Base-by-base conservation (phyloP, 2,888 invertebrate species). In the Thysanoteuthis rhombus region DNA sequence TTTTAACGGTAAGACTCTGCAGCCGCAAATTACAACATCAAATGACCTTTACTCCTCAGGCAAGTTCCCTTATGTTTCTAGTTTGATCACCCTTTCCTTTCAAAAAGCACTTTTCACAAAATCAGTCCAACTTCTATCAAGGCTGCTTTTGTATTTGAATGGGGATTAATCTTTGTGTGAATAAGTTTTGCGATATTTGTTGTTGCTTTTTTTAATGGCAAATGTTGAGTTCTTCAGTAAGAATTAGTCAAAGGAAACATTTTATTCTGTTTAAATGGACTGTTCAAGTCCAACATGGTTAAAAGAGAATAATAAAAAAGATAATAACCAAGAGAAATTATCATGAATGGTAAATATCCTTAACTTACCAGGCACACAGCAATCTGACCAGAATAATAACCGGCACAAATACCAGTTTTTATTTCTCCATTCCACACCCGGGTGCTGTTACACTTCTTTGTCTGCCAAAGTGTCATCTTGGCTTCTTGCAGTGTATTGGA, bases 401-500 rank as follows among this genome's bases (percentile, higher is more conserved):
- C 97, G 47, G 96, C 96, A 95, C 96, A 97, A 19, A 96, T 93
- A 92, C 95, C 95, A 32, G 95, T 95, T 28, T 94, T 94, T 4
- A 96, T 94, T 19, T 94, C 93, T 10, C 96, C 96, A 93, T 96
- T 95, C 96, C 96, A 96, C 6, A 95, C 95, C 19, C 94, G 94
- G 12, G 95, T 95, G n/a, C 95, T 95, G 94, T 95, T 96, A 94
- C 97, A 97, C 93, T 96, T 96, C 40, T 94, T 89, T 1, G 95
- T 95, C 89, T 95, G 94, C 96, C 96, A 96, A 16, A 96, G 93
- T 8, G 95, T 95, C 95, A 96, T 95, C 94, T 97, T 97, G 22
- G 96, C 95, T 93, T 96, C 94, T 94, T 96, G 96, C 32, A 96
- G 94, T 16, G 94, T 93, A 12, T 94, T 95, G 0, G 96, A 95